Conservation (phyloP, 1,140 invertebrate genomes). For the Drosophila melanica region DNA sequence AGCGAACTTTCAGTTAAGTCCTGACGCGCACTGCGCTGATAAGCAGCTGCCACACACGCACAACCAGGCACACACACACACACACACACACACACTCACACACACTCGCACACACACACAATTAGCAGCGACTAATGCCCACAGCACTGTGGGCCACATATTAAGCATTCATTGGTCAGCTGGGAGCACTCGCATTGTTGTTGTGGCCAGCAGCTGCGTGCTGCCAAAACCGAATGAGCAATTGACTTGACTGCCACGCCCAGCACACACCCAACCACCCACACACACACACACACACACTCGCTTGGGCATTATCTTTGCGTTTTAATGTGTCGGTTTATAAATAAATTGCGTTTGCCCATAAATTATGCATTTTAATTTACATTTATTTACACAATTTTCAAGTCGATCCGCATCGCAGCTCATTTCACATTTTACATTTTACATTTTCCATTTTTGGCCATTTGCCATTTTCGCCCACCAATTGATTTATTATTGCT, state of each 20-base stretch:
- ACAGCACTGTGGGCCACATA: slow-evolving; percentile 34
- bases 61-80: slow-evolving; percentile 36
- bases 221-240: slow-evolving; percentile 81
- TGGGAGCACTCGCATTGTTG: slow-evolving; percentile 54
- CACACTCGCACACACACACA: slow-evolving; percentile 19
- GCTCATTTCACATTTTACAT: slow-evolving; percentile 37
- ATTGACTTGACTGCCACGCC: slow-evolving; percentile 65
- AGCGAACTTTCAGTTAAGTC: slow-evolving; percentile 64
- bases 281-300: slow-evolving; percentile 4
- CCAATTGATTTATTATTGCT: slow-evolving; percentile 62
- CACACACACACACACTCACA: slow-evolving; percentile 32
- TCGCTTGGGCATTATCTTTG: slow-evolving; percentile 61
- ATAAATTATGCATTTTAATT: slow-evolving; percentile 83
- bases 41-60: slow-evolving; percentile 55
- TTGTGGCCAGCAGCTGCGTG: slow-evolving; percentile 73
- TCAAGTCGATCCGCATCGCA: slow-evolving; percentile 58
- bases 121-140: slow-evolving; percentile 45
- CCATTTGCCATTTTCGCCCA: slow-evolving; percentile 2
- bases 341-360: slow-evolving; percentile 77
- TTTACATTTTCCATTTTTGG: neutral
- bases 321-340: slow-evolving; percentile 81
- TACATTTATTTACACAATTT: slow-evolving; percentile 78
- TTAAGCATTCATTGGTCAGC: slow-evolving; percentile 81
- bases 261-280: slow-evolving; percentile 7
- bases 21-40: slow-evolving; percentile 66